Conservation (phyloP, 2,797 vertebrate species). For the Eurystomus glaucurus region DNA sequence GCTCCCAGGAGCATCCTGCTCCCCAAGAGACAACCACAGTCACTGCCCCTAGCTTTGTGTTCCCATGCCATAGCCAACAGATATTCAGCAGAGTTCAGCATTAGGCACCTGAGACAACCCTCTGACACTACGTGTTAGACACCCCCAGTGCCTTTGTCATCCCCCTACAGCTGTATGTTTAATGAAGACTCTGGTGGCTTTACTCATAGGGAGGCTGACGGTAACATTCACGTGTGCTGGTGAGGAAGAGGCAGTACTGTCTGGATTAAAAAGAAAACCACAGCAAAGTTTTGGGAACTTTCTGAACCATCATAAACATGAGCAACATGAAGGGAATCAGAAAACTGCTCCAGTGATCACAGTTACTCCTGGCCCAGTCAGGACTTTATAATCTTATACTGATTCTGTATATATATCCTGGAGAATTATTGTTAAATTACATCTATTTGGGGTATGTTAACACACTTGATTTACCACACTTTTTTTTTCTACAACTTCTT, state of each 20-base stretch:
- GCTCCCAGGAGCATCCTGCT: background rate
- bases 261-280: background rate
- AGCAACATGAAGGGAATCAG: background rate
- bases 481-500: background rate
- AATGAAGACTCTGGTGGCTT: background rate
- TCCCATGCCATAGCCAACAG: background rate
- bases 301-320: background rate
- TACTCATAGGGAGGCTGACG: no score
- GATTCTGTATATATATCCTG: background rate
- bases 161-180: rapidly evolving
- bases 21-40: background rate
- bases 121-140: rapidly evolving
- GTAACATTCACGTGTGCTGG: rapidly evolving
- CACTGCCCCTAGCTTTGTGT: background rate
- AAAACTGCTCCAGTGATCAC: background rate
- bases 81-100: background rate
- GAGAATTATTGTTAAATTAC: background rate
- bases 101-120: background rate
- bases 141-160: background rate
- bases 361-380: background rate
- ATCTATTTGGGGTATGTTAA: background rate
- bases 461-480: background rate
- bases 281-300: background rate
- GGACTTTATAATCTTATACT: background rate
- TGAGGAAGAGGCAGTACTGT: background rate